Base-by-base conservation (phyloP, 2,888 invertebrate genomes). In the Drosophila buzzatii region DNA sequence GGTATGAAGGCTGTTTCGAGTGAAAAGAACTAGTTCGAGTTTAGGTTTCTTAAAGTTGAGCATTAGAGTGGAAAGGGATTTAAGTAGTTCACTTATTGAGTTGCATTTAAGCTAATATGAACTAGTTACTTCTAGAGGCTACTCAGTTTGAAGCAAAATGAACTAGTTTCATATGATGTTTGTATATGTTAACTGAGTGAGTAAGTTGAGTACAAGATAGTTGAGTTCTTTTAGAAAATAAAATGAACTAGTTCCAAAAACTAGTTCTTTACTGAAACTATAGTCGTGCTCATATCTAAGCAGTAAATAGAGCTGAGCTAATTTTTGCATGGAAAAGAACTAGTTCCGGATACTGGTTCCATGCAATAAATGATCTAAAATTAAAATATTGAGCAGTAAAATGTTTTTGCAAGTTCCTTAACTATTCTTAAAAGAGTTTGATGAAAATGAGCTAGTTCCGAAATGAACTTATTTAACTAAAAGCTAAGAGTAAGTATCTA, bases 1-100 rank as follows among this genome's bases (percentile, higher is more conserved):
- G 20, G 23, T 8, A 23, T 53, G 20, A 20, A 16, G 37, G 16
- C 23, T 23, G 52, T 35, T 37, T 37, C 23, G 37, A 14, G 7
- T 9, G 52, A 52, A 52, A 14, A 9, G 52, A 37, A 53, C 52
- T 53, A 51, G 51, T 51, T 51, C 33, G n/a, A 33, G 10, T 1
- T 18, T 5, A 14, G 33, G 12, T 18, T 31, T n/a, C 31, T 18
- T n/a, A 7, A 33, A 49, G 18, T 12, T 8, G 23, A 8, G 45
- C 23, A 2, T 3, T 14, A 1, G 7, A 23, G 23, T 23, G 14
- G 3, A 44, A 1, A 18, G 23, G 3, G 27, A 12, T 3, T 31
- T 10, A 49, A 31, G n/a, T 31, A n/a, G n/a, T 9, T 31, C n/a
- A n/a, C 4, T n/a, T n/a, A 14, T 14, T 44, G 42, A 2, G 12